Conservation (phyloP, 2,797 vertebrate species). For the Pangasius macronema region DNA sequence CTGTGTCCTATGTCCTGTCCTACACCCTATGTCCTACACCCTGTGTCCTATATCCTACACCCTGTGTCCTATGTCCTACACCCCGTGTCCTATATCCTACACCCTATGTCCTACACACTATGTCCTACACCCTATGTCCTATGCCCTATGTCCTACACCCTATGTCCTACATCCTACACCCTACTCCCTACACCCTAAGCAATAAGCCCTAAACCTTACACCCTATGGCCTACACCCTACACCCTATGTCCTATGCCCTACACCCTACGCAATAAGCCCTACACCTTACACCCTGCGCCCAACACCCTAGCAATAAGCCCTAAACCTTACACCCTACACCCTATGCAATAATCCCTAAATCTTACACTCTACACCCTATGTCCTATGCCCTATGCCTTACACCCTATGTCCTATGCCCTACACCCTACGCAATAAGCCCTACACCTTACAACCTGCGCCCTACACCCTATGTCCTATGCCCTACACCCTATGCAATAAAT, state of each 20-base stretch:
- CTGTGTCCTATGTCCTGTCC: fast-evolving
- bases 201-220: neutral
- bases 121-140: neutral
- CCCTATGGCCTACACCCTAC: neutral
- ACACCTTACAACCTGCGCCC: neutral
- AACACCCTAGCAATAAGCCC: neutral
- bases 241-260: neutral
- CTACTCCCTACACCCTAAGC: neutral
- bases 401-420: neutral
- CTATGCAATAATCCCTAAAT: fast-evolving
- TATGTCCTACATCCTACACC: neutral
- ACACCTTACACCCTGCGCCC: neutral
- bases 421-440: neutral
- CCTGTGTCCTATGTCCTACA: neutral
- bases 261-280: neutral
- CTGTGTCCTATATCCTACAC: neutral
- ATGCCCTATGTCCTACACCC: neutral
- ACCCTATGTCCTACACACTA: neutral
- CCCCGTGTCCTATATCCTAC: neutral
- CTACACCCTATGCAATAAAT: neutral
- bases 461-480: neutral
- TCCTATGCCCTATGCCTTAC: neutral
- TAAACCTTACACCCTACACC: neutral
- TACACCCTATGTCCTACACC: neutral
- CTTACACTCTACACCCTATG: neutral